phyloP scores from a whole-genome alignment of 92 coral and sea anemone species.

The Epizoanthus ramosus region DNA sequence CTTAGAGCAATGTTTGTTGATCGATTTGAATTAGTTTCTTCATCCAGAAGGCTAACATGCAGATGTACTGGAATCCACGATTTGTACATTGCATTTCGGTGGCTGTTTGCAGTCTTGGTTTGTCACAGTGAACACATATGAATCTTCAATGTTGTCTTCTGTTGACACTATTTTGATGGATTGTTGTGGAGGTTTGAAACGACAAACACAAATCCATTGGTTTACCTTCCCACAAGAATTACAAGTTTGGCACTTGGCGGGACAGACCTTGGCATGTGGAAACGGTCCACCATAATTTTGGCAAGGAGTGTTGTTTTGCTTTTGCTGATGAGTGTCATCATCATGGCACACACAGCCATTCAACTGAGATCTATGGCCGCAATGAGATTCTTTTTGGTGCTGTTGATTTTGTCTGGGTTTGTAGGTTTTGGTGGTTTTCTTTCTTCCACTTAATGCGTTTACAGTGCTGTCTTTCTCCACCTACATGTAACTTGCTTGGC shows the following conservation, averaged over 20 bases:
- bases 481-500: slow-evolving; percentile 13
- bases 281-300: slow-evolving; percentile 23
- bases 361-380: slow-evolving; percentile 9
- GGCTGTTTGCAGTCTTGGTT: too few relatives aligned
- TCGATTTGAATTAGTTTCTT: too few relatives aligned
- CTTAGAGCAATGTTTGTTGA: too few relatives aligned
- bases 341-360: slow-evolving; percentile 5
- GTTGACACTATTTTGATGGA: slow-evolving; percentile 4
- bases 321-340: slow-evolving; percentile 3
- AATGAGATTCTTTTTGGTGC: neutral
- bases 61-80: too few relatives aligned
- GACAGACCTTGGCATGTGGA: slow-evolving; percentile 23
- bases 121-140: too few relatives aligned
- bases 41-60: too few relatives aligned
- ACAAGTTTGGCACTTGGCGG: slow-evolving; percentile 24
- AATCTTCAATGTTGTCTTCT: too few relatives aligned
- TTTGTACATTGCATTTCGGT: too few relatives aligned
- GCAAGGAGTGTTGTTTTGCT: neutral
- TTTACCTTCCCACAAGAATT: slow-evolving; percentile 25
- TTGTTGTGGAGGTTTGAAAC: slow-evolving; percentile 6
- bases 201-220: slow-evolving; percentile 12
- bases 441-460: slow-evolving; percentile 21
- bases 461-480: slow-evolving; percentile 34
- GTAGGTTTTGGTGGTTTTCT: neutral
- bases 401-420: slow-evolving; percentile 8